These are phyloP conservation scores for Sciurus niger DNA, from an alignment of 2,113 vertebrate genomes.

Conservation along the genomic window DNA sequence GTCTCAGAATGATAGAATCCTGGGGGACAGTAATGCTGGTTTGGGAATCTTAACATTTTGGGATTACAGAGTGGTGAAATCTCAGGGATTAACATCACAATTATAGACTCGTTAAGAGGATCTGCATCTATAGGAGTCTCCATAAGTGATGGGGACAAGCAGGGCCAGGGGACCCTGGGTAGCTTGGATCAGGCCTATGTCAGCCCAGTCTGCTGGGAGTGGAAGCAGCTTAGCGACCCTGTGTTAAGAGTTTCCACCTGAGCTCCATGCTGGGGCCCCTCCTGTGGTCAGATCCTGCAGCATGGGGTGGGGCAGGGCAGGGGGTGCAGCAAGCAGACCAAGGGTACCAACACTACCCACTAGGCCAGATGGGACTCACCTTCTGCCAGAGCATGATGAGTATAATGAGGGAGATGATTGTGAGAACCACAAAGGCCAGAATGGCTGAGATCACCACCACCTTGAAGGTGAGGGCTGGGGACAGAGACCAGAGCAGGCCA, in stretches of 20 bases:
- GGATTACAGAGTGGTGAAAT: not conserved
- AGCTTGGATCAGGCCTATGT: not conserved
- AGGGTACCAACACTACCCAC: no score
- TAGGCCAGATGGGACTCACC: conserved; percentile 87
- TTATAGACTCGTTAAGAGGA: not conserved
- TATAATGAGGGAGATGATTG: conserved; percentile 94
- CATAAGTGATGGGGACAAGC: not conserved
- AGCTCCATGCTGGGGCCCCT: not conserved
- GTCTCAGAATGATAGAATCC: not conserved
- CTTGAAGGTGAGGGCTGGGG: conserved; percentile 94
- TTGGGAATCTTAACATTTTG: not conserved
- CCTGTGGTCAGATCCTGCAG: not conserved
- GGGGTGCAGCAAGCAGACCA: not conserved
- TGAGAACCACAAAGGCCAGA: conserved; percentile 93
- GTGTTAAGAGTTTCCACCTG: not conserved
- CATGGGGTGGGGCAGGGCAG: not conserved
- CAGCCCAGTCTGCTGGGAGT: not conserved
- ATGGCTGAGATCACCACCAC: conserved; percentile 95
- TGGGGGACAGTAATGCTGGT: not conserved
- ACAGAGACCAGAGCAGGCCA: conserved; percentile 27
- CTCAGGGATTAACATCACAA: not conserved
- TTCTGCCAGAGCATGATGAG: conserved; percentile 96
- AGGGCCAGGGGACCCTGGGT: not conserved
- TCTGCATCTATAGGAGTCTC: not conserved
- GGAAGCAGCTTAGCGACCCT: not conserved